Evolutionary conservation across 2,888 invertebrate genomes (phyloP).

Genomic region (Petrolisthes cinctipes): DNA sequence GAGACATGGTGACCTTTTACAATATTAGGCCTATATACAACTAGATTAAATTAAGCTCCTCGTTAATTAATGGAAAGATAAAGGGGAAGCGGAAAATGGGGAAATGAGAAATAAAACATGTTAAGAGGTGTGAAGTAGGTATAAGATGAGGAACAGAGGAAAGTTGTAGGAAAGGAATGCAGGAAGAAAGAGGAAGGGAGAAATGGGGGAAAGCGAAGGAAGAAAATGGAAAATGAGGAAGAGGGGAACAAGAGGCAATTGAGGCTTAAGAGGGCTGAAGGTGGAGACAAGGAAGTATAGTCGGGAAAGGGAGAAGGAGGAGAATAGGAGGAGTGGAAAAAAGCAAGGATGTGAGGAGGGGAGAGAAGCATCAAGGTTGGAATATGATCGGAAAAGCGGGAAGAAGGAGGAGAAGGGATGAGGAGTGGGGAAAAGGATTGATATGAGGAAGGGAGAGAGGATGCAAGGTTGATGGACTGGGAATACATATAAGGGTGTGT

Average conservation of each 20-base stretch:
- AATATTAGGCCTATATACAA: no score
- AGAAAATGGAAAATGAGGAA: constrained; percentile 12
- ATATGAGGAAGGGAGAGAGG: no score
- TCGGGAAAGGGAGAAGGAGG: background rate
- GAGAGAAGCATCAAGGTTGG: background rate
- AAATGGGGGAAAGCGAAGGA: background rate
- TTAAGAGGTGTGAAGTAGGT: background rate
- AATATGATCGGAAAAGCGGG: no score
- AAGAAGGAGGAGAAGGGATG: background rate
- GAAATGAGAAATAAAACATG: background rate
- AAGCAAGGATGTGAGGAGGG: background rate
- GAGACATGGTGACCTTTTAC: no score
- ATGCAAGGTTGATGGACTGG: background rate
- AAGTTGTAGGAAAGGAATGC: background rate
- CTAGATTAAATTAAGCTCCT: no score
- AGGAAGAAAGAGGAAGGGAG: constrained; percentile 20
- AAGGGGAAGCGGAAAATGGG: no score
- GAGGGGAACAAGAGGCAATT: background rate
- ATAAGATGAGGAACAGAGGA: constrained; percentile 2
- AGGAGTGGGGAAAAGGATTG: background rate
- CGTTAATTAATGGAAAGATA: no score
- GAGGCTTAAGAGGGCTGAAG: background rate
- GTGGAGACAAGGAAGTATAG: background rate
- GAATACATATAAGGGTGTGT: background rate
- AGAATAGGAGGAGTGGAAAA: background rate